Conservation (phyloP, 2,797 vertebrate species). For the Lemur catta region DNA sequence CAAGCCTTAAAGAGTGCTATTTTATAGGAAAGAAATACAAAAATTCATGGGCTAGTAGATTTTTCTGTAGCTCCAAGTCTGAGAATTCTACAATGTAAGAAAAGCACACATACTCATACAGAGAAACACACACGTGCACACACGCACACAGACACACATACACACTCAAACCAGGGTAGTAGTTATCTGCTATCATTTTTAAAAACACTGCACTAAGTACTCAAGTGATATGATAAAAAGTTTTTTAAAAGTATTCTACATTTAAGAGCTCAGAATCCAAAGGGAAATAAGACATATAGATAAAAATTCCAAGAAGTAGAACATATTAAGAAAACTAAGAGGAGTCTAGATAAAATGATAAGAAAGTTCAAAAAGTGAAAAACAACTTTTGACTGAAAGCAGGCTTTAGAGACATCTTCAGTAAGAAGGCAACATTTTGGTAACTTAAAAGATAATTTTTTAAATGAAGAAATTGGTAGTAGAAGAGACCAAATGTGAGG, state of each 20-base stretch:
- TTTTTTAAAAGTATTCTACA: neutral
- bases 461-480: neutral
- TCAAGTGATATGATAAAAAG: neutral
- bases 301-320: neutral
- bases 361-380: neutral
- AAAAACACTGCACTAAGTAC: neutral
- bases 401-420: neutral
- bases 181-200: neutral
- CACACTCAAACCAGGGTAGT: accelerated
- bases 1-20: neutral
- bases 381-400: neutral
- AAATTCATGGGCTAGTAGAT: neutral
- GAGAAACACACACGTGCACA: too few species aligned
- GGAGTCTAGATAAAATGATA: neutral
- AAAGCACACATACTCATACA: neutral
- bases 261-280: neutral
- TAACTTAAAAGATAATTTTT: neutral
- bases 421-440: neutral
- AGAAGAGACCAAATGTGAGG: neutral
- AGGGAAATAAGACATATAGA: neutral
- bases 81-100: neutral
- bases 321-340: neutral
- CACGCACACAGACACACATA: neutral
- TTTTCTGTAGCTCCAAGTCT: neutral
- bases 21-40: neutral